These are phyloP conservation scores for Bombus polaris DNA, from an alignment of 1,140 invertebrate genomes.

Conservation along the genomic window DNA sequence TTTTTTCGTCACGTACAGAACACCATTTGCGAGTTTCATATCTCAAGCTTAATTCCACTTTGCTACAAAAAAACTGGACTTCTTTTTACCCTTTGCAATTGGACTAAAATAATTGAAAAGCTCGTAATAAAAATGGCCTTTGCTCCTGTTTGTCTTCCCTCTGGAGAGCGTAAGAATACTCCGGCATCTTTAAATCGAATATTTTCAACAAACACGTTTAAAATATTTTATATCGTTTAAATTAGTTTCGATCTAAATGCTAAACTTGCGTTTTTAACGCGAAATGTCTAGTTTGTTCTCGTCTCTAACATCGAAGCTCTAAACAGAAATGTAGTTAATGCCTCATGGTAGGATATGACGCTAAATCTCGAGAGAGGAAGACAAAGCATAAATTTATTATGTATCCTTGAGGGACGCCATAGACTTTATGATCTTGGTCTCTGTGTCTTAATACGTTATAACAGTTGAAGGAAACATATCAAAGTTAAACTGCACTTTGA, in stretches of 20 bases:
- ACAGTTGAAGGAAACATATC: neutral
- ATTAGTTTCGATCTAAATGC: no score
- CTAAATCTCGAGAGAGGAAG: neutral
- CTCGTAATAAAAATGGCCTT: neutral
- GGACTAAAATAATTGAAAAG: neutral
- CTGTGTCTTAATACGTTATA: neutral
- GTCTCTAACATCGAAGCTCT: neutral
- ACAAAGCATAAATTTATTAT: neutral
- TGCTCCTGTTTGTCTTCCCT: no score
- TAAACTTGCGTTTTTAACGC: neutral
- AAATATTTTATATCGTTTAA: no score
- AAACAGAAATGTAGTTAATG: neutral
- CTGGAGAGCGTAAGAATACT: no score
- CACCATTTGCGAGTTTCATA: neutral
- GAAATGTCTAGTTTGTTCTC: neutral
- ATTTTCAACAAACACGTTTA: no score
- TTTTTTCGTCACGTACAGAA: neutral
- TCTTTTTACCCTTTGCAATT: neutral
- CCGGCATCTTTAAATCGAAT: no score
- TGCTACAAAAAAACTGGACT: no score
- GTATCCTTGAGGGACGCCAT: neutral
- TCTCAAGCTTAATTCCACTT: neutral
- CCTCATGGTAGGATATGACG: neutral
- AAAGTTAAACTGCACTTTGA: neutral
- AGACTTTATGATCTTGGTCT: neutral